Percentiles rank a stretch among this genome's conserved stretches.
Evolutionary conservation across 2,113 vertebrate genomes (phyloP).

Genomic region (Bubo blakistoni): DNA sequence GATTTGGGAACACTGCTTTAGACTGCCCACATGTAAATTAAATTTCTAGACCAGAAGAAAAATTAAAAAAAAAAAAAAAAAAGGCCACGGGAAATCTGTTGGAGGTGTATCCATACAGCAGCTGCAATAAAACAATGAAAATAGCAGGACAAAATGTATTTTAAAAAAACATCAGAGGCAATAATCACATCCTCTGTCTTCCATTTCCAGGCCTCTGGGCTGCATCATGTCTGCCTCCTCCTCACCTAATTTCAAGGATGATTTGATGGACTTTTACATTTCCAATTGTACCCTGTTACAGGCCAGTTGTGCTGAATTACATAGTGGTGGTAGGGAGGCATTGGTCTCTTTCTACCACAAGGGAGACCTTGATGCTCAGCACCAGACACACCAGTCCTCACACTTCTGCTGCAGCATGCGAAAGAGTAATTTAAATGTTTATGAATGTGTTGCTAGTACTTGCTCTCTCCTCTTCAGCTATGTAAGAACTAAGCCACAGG

Average conservation of each 20-base stretch:
- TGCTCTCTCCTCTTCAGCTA: background rate
- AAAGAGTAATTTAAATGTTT: background rate
- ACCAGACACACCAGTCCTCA: background rate
- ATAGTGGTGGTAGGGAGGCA: accelerated
- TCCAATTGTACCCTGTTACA: background rate
- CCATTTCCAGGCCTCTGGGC: background rate
- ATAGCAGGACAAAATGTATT: accelerated
- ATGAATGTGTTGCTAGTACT: background rate
- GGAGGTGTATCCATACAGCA: background rate
- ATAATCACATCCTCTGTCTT: background rate
- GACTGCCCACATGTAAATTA: background rate
- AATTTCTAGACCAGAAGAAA: background rate
- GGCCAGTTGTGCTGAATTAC: background rate
- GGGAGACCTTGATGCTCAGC: background rate
- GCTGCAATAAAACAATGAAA: background rate
- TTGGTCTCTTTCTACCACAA: background rate
- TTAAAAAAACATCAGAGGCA: background rate
- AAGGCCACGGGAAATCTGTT: background rate
- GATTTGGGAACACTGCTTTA: background rate
- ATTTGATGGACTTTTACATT: background rate
- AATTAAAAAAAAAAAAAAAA: background rate
- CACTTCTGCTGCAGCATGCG: background rate
- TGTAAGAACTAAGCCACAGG: background rate
- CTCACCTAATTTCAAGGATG: background rate
- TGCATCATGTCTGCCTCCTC: background rate